A percentile compares a stretch with the other conserved stretches of the same genome.
Evolutionary conservation across 2,797 vertebrate species (phyloP).

Genomic region (Micrastur ruficollis): DNA sequence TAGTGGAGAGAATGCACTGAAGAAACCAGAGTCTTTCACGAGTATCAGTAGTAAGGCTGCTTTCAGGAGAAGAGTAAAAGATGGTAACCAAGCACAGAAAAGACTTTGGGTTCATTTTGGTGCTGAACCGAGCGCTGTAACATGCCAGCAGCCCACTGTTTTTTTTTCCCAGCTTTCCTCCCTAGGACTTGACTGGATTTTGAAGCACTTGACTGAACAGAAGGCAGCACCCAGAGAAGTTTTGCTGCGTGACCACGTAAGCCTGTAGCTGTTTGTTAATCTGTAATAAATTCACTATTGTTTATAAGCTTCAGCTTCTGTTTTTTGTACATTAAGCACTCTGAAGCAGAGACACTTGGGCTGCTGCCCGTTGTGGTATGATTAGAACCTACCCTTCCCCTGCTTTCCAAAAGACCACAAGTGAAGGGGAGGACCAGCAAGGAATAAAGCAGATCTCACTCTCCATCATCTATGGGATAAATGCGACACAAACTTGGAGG

Average conservation of each 20-base stretch:
- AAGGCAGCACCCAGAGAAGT: neutral
- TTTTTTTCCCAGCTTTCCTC: neutral
- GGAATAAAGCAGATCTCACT: neutral
- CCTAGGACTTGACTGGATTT: neutral
- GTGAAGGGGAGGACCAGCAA: neutral
- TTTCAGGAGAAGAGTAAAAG: neutral
- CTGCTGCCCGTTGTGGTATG: neutral
- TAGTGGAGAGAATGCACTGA: neutral
- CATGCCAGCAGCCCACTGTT: neutral
- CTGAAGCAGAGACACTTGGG: neutral
- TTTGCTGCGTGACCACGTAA: neutral
- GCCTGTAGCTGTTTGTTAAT: constrained; percentile 10
- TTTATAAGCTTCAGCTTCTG: constrained; percentile 13
- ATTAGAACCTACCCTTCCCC: neutral
- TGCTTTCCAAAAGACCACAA: neutral
- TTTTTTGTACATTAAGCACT: constrained; percentile 7
- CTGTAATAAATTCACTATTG: constrained; percentile 18
- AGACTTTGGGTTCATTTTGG: neutral
- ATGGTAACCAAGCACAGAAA: neutral
- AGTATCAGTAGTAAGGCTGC: neutral
- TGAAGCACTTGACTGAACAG: constrained; percentile 15
- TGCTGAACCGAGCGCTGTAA: neutral
- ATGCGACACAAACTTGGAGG: accelerated
- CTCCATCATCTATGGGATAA: neutral
- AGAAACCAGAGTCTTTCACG: neutral